A percentile compares a stretch with the other conserved stretches of the same genome.
Evolutionary conservation across 2,888 invertebrate genomes (phyloP).

Genomic region (Pegoplata infirma): DNA sequence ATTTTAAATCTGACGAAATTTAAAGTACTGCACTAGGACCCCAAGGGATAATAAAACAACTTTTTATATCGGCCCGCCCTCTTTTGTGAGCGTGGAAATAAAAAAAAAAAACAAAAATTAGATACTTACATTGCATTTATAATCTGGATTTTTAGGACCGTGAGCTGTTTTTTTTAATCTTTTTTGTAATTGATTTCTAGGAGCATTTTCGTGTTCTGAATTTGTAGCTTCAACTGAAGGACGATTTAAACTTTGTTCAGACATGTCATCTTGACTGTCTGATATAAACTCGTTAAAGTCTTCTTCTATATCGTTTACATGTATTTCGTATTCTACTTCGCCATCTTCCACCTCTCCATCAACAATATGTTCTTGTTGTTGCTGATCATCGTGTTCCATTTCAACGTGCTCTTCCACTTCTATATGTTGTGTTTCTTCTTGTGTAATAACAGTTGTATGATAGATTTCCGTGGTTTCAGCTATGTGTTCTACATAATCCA

Average conservation of each 20-base stretch:
- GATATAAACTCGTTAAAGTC: constrained; percentile 56
- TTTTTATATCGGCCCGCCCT: background rate
- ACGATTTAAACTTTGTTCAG: constrained; percentile 32
- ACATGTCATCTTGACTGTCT: constrained; percentile 48
- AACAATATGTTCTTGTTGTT: constrained; percentile 8
- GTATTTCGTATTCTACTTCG: constrained; percentile 58
- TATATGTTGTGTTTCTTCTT: constrained; percentile 63
- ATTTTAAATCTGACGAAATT: no score
- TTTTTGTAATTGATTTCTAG: background rate
- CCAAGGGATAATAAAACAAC: background rate
- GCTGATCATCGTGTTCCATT: constrained; percentile 18
- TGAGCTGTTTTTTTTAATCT: constrained; percentile 20
- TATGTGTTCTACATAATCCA: constrained; percentile 63
- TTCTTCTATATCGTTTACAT: constrained; percentile 58
- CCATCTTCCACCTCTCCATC: constrained; percentile 29
- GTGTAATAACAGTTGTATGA: constrained; percentile 61
- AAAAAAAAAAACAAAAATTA: no score
- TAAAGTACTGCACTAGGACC: no score
- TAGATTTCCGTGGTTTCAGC: constrained; percentile 68
- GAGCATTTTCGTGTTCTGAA: constrained; percentile 34
- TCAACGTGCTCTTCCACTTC: constrained; percentile 62
- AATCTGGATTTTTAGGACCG: constrained; percentile 68
- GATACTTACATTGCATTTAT: constrained; percentile 69
- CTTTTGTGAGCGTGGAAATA: background rate
- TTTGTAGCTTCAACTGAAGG: constrained; percentile 15